Evolutionary conservation across 2,113 vertebrate species (phyloP).

Genomic region (Dolichallabes microphthalmus): DNA sequence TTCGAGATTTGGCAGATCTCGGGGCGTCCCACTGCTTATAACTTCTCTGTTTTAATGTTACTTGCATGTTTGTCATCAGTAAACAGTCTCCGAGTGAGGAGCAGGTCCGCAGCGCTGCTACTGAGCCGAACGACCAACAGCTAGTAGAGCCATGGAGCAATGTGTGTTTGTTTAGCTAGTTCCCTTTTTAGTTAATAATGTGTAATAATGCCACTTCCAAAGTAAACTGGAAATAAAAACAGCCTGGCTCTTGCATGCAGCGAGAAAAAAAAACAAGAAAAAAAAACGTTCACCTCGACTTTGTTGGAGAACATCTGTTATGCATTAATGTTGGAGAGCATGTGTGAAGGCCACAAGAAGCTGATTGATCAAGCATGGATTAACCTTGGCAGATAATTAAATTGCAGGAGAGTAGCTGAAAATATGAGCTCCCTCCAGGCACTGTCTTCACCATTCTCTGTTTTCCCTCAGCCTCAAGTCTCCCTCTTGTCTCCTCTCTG

Average conservation of each 20-base stretch:
- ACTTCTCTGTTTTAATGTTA: neutral
- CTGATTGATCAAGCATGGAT: conserved; percentile 50
- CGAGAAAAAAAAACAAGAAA: neutral
- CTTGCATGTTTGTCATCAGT: conserved; percentile 1
- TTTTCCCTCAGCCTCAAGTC: conserved; percentile 7
- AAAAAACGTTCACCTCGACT: neutral
- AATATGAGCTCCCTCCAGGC: conserved; percentile 39
- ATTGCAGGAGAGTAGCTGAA: conserved; percentile 40
- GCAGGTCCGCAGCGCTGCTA: neutral
- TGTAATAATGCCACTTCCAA: neutral
- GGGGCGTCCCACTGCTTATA: neutral
- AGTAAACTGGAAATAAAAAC: neutral
- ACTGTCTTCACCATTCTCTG: conserved; percentile 24
- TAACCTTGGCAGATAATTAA: conserved; percentile 49
- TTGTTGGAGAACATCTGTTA: neutral
- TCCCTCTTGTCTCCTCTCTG: conserved; percentile 21
- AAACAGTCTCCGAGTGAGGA: neutral
- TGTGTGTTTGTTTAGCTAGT: neutral
- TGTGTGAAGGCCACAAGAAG: conserved; percentile 23
- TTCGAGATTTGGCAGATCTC: neutral
- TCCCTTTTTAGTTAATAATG: neutral
- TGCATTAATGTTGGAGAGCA: neutral
- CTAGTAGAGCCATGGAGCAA: neutral
- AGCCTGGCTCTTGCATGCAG: neutral
- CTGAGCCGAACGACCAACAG: conserved; percentile 12